Percentiles rank a stretch among this genome's conserved stretches.
phyloP scores from a whole-genome alignment of 2,797 vertebrate genomes.

The Chloroceryle amazona region DNA sequence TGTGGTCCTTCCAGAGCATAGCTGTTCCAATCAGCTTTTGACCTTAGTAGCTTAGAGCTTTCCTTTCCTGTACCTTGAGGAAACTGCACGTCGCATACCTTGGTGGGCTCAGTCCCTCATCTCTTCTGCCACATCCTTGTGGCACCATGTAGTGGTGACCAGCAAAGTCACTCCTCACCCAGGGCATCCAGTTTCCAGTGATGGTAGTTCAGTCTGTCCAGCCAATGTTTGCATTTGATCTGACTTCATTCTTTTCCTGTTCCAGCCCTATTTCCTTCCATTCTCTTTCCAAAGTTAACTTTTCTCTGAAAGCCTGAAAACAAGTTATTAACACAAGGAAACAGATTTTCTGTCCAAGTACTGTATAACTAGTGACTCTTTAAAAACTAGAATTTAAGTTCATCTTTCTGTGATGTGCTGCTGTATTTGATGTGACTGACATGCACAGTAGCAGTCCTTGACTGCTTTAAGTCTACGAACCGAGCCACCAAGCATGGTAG shows the following conservation, averaged over 20 bases:
- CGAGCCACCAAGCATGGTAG: neutral
- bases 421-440: neutral
- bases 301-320: neutral
- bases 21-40: neutral
- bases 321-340: neutral
- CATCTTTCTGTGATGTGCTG: neutral
- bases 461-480: neutral
- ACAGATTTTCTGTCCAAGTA: neutral
- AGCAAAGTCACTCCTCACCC: neutral
- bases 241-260: neutral
- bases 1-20: neutral
- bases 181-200: neutral
- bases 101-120: neutral
- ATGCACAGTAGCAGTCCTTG: neutral
- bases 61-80: neutral
- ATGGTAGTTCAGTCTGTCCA: neutral
- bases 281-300: neutral
- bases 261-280: neutral
- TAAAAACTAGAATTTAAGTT: neutral
- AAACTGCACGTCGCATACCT: neutral
- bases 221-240: neutral
- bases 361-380: neutral
- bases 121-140: accelerated
- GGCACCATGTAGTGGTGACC: accelerated
- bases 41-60: neutral